Evolutionary conservation across 1,140 invertebrate genomes (phyloP), one percentile per base, ranked within the genome.

Genomic region (Dinothrombium tinctorium): DNA sequence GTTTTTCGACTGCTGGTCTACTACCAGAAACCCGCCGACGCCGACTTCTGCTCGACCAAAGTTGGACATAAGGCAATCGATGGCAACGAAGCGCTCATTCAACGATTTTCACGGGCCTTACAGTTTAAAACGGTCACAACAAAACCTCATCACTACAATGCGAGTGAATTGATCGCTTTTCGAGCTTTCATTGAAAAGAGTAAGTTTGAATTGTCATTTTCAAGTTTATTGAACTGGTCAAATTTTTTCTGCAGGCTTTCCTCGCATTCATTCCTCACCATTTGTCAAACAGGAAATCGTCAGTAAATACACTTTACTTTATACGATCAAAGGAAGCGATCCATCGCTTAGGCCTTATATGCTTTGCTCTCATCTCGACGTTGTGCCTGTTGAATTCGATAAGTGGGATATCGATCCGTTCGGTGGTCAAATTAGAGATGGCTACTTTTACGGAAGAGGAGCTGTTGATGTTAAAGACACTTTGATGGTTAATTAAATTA

Each of bases 401-500:
- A 43, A 47, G 5, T 70, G 68, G 68, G 53, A 57, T 7, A 50
- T 56, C 23, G 56, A 57, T 22, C 67, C 68, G 23, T 70, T 69
- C 50, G 67, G 60, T 5, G 48, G 58, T 19, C 56, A 63, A 17
- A 44, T 58, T 22, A 49, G 58, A 28, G 57, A 66, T 49, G 59
- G 56, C 28, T 65, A 56, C 44, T 60, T 69, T 20, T 69, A 65
- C 53, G 68, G 59, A n/a, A 50, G 68, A 51, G 63, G 68, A 33
- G 56, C 65, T 19, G 57, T 69, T 45, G 68, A 69, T 56, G 59
- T 59, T 40, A 69, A 69, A 52, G 53, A 60, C 45, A 54, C 54
- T 28, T 56, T 68, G 3, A 61, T 69, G 59, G 64, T 67, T 52
- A 50, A 44, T 44, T 33, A 40, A 20, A n/a, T 41, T 46, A 14